Evolutionary conservation across 64 coral and sea anemone species (phyloP), one percentile per base, ranked within the genome.

Genomic region (Montipora sp.): DNA sequence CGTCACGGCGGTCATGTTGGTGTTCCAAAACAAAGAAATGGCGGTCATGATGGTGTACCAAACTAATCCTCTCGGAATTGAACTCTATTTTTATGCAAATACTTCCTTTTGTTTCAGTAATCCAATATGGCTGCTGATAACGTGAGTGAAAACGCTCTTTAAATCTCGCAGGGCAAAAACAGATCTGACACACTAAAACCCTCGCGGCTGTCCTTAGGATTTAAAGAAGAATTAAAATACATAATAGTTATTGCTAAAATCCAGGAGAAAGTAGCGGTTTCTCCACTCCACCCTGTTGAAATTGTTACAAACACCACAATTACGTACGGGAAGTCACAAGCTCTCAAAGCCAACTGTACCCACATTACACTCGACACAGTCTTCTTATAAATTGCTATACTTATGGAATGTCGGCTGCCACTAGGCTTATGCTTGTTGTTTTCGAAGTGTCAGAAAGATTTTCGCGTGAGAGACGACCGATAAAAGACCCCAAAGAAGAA

Each of bases 191-290:
- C 6, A 57, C 53, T 3, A 11, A 8, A 57, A 57, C 63, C 63
- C 0, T 78, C 76, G 21, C 5, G 8, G 76, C 76, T 78, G 3
- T 5, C 21, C 76, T 78, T 19, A 2, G 80, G 80, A 23, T 82
- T 82, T 14, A 82, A 15, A 20, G 80, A 82, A 0, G 80, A 82
- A 48, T 82, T 82, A 9, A 82, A 8, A 18, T 82, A 82, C 10
- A 82, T 10, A 10, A 82, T 8, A 16, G 49, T 82, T 22, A 3
- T 49, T 82, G 80, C 51, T 49, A 22, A 21, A 2, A 8, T 82
- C 76, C 76, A 78, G n/a, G 9, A 5, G 4, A 78, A 12, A 13
- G 20, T 68, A 13, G 63, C 63, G 0, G 10, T 68, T n/a, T 18
- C 18, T 76, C 74, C 36, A 46, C 3, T 14, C 74, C 7, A 46